Evolutionary conservation across 2,797 vertebrate species (phyloP), one percentile per base, ranked within the genome.

Genomic region (Gymnoscopelus braueri): DNA sequence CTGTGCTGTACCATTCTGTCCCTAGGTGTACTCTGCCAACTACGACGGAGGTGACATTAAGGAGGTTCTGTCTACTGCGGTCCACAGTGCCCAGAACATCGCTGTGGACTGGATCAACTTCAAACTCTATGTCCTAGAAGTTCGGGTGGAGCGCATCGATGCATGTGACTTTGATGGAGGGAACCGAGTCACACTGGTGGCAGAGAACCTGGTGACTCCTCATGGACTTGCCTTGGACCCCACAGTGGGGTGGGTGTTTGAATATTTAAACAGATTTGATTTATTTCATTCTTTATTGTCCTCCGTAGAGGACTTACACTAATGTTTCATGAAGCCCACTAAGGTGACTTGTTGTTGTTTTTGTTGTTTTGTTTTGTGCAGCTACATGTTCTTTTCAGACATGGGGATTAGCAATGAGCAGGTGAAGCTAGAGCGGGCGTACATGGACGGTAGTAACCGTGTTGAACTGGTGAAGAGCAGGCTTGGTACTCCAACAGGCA

Each of bases 331-430:
- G 47, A 58, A 51, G 60, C 11, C 13, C 13, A 47, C 4, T 52
- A 12, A n/a, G 8, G 10, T 10, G 54, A 12, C 12, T 5, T 15
- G 7, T 15, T n/a, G n/a, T n/a, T 12, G 73, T 3, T 64, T 49
- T 79, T 32, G 69, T 60, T n/a, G 9, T 15, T n/a, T n/a, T n/a
- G n/a, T n/a, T 60, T 19, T 48, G 13, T 84, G 74, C 74, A 94
- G 92, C 61, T 94, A 94, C 76, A 94, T 94, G 93, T 94, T 94
- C 77, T 94, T 94, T 77, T 91, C 92, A 60, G 92, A 93, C 79
- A 87, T 60, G 84, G 92, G 92, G 3, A 1, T 13, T 39, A 9
- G 4, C 24, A 63, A 14, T 26, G 74, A 92, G 66, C 49, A 89
- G 24, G 75, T 89, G 63, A 93, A 93, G 65, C 84, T 94, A 0